These are phyloP conservation scores for Cosmorhoe ocellata DNA, from an alignment of 2,888 invertebrate genomes.

Conservation along the genomic window DNA sequence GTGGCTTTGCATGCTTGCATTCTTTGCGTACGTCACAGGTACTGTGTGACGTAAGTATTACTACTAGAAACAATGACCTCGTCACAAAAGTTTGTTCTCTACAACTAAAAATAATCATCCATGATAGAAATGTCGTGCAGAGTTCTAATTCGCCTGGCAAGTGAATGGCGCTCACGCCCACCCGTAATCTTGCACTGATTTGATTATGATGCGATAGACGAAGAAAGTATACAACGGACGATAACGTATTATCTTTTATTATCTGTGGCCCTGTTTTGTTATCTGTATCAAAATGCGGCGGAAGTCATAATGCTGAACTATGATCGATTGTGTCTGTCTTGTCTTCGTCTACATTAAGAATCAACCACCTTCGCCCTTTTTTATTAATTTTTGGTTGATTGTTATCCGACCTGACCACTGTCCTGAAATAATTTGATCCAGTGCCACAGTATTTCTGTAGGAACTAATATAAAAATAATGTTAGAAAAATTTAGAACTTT, in stretches of 20 bases:
- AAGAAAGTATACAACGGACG: constrained; percentile 66
- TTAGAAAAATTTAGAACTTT: too few relatives aligned
- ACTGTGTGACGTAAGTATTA: not conserved
- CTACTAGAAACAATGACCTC: constrained; percentile 47
- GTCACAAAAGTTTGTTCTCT: constrained; percentile 46
- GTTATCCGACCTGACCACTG: too few relatives aligned
- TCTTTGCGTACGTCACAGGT: not conserved
- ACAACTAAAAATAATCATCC: constrained; percentile 48
- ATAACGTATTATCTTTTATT: constrained; percentile 56
- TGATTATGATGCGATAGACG: constrained; percentile 54
- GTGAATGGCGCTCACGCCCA: constrained; percentile 3
- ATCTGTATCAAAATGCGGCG: constrained; percentile 61
- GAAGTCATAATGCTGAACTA: constrained; percentile 41
- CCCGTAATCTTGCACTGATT: constrained; percentile 53
- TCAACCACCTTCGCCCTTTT: too few relatives aligned
- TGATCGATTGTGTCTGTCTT: constrained; percentile 39
- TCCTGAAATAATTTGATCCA: too few relatives aligned
- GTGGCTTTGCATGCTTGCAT: not conserved
- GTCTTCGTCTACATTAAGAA: not conserved
- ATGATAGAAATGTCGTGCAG: constrained; percentile 30
- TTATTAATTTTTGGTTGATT: too few relatives aligned
- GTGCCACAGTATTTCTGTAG: too few relatives aligned
- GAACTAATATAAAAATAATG: too few relatives aligned
- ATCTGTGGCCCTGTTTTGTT: constrained; percentile 60
- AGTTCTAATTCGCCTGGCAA: constrained; percentile 34